Evolutionary conservation across 2,113 vertebrate species (phyloP), one percentile per base, ranked within the genome.

Genomic region (Tragelaphus imberbis): DNA sequence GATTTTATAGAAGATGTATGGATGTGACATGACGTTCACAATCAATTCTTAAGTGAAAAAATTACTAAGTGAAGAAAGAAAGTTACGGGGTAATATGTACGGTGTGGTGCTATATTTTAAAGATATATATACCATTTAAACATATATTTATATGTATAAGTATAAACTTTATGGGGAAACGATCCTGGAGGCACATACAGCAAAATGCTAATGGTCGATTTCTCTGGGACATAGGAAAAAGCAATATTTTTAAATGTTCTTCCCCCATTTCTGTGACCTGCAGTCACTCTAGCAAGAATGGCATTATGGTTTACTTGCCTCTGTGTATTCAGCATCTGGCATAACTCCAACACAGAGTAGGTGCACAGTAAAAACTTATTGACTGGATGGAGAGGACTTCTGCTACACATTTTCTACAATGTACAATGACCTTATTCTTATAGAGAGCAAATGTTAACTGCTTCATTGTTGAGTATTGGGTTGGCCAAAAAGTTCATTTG

Each of bases 281-380:
- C 6, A 63, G 81, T 27, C 75, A 19, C 51, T 0, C 14, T 9
- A 9, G 16, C 3, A 7, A 14, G 1, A 33, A 9, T 2, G 28
- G 23, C 30, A 4, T 25, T 19, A 3, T 17, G 40, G 55, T 5
- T 40, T 15, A 9, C 71, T 55, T 36, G 2, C 36, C 14, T 28
- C 3, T 17, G 2, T 7, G 0, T 0, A 2, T 7, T 12, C 9
- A 8, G 40, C 44, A 7, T 5, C 23, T 49, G 17, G 9, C 10
- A 1, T 1, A 30, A 51, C 6, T 3, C 51, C 4, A 40, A 27
- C 56, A 4, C 56, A 8, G 19, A 47, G 47, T 17, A 77, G 89
- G 61, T 14, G 5, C 55, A 25, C 53, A 17, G 3, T 30, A 27
- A 58, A 28, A 56, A 6, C 14, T 40, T 75, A 75, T 53, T 17